Evolutionary conservation across 2,888 invertebrate genomes (phyloP), one percentile per base, ranked within the genome.

Genomic region (Ornithoptera alexandrae): DNA sequence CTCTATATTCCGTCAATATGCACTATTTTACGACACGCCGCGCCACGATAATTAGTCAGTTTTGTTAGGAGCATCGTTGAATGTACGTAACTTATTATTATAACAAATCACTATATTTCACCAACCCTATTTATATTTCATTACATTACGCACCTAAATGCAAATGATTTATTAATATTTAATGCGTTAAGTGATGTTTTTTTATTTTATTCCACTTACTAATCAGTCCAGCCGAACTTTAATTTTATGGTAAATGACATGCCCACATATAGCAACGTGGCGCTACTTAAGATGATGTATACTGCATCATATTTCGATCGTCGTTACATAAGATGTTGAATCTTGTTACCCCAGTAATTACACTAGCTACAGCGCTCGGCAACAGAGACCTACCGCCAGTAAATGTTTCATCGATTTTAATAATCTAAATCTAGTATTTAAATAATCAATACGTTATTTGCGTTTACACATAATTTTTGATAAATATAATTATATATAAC

Each of bases 1-100:
- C 92, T 92, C 92, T 92, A 92, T 92, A 92, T 92, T 92, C 92
- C 91, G 92, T 92, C 92, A 92, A 92, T 92, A 92, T 92, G 92
- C 91, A 91, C 92, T 92, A 92, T 92, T 92, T 92, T 92, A 92
- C 92, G 92, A 92, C 89, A 86, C 81, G 87, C 87, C 89, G 87
- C 87, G 87, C 88, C 89, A 86, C 88, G 87, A 92, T 92, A 92
- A 92, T 92, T 92, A 92, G 92, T 91, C 90, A 90, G 92, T 90
- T 91, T 91, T 91, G 91, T 91, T 92, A 92, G 89, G 86, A 84
- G 84, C 87, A 85, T 87, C 87, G 85, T 82, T 86, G 84, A 83
- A 87, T 85, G 84, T 81, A 80, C 77, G 77, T 74, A 74, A 76
- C 79, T 77, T 75, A 75, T 74, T 73, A 74, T 74, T 77, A 81